Evolutionary conservation across 2,113 vertebrate species (phyloP).

Genomic region (Bubo blakistoni): DNA sequence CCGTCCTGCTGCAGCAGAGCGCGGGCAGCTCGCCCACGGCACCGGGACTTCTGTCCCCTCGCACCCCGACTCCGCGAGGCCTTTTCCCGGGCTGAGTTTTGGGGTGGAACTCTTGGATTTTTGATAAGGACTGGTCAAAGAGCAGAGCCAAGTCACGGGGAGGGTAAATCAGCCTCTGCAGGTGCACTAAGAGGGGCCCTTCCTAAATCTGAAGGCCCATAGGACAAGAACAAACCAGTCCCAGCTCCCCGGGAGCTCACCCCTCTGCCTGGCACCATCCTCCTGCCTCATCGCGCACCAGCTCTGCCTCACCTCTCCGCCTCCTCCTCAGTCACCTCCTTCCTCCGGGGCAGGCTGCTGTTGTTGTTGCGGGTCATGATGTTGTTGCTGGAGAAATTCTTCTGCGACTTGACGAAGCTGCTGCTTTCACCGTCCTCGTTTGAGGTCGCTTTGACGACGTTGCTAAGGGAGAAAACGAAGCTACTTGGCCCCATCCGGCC

Average conservation of each 20-base stretch:
- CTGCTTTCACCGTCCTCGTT: slow-evolving; percentile 77
- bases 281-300: neutral
- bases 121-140: neutral
- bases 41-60: rapidly evolving
- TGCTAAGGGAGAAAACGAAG: slow-evolving; percentile 67
- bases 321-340: slow-evolving; percentile 91
- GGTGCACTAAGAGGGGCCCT: neutral
- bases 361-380: slow-evolving; percentile 50
- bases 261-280: rapidly evolving
- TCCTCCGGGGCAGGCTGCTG: slow-evolving; percentile 44
- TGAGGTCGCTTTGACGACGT: slow-evolving; percentile 84
- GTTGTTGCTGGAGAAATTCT: slow-evolving; percentile 83
- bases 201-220: neutral
- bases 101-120: neutral
- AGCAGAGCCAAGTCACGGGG: rapidly evolving
- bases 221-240: neutral
- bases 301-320: slow-evolving; percentile 84
- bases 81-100: neutral
- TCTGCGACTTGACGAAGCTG: slow-evolving; percentile 81
- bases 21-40: rapidly evolving
- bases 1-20: neutral
- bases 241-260: neutral
- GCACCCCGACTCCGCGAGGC: rapidly evolving
- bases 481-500: neutral
- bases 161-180: rapidly evolving